Conservation (phyloP, 2,888 invertebrate species). For the Eristalinus aeneus region DNA sequence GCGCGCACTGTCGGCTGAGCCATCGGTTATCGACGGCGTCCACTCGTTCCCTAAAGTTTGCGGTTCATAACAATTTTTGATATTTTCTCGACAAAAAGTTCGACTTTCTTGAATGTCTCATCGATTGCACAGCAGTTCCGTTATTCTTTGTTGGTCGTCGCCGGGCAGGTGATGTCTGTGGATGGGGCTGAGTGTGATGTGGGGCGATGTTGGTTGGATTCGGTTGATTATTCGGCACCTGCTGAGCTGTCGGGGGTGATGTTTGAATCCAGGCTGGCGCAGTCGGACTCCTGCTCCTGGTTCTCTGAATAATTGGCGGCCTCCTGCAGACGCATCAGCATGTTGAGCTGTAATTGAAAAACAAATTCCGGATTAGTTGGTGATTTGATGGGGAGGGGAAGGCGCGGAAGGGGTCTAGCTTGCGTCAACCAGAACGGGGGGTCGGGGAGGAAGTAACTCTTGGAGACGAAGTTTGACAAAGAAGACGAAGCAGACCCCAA, state of each 20-base stretch:
- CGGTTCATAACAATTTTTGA: background rate
- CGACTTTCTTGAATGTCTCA: conserved; percentile 18
- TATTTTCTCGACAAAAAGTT: background rate
- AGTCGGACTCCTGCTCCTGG: conserved; percentile 95
- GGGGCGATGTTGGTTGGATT: background rate
- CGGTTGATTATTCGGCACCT: conserved; percentile 77
- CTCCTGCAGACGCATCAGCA: conserved; percentile 97
- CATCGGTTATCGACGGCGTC: background rate
- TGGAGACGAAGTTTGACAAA: too few species aligned
- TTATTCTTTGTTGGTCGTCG: background rate
- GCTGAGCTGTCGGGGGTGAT: conserved; percentile 86
- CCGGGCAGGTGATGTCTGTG: background rate
- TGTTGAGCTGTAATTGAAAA: conserved; percentile 87
- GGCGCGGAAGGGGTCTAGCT: background rate
- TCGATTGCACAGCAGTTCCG: conserved; percentile 34
- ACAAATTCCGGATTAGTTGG: background rate
- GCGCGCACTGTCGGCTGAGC: background rate
- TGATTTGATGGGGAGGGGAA: background rate
- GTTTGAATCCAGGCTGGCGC: conserved; percentile 91
- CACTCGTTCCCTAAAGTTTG: background rate
- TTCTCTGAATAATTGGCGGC: conserved; percentile 96
- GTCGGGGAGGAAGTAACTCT: too few species aligned
- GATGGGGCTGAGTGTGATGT: background rate
- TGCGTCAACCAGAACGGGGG: too few species aligned
- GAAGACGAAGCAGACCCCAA: too few species aligned